These are phyloP conservation scores for Empidonax traillii DNA, from an alignment of 2,113 vertebrate genomes.

Conservation along the genomic window DNA sequence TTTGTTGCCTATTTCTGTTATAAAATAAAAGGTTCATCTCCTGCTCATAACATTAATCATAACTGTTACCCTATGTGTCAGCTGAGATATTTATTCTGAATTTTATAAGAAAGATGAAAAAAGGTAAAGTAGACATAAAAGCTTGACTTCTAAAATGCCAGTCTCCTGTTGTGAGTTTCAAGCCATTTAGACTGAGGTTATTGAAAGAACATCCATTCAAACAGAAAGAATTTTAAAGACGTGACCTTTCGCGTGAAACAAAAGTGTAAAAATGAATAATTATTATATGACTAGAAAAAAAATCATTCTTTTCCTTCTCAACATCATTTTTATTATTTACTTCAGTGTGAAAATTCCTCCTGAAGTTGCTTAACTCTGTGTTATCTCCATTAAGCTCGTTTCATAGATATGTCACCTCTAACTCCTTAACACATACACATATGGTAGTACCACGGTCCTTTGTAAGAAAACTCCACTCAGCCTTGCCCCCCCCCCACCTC, in stretches of 20 bases:
- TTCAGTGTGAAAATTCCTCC: neutral
- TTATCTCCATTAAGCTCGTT: neutral
- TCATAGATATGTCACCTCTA: neutral
- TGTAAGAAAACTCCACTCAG: neutral
- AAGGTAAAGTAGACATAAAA: neutral
- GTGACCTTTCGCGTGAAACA: fast-evolving
- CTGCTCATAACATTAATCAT: neutral
- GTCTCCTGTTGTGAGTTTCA: neutral
- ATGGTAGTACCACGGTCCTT: fast-evolving
- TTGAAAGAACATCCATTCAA: neutral
- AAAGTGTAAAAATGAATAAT: neutral
- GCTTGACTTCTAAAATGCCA: neutral
- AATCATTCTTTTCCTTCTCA: neutral
- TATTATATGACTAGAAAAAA: neutral
- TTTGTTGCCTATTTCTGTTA: neutral
- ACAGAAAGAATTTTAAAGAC: neutral
- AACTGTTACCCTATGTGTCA: neutral
- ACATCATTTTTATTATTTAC: neutral
- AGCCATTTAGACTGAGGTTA: neutral
- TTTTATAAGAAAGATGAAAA: neutral
- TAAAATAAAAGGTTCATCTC: neutral
- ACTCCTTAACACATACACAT: neutral
- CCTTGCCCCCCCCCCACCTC: no score
- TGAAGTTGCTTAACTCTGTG: neutral
- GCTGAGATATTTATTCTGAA: neutral